phyloP scores from a whole-genome alignment of 2,113 vertebrate genomes.

The Leptosomus discolor region DNA sequence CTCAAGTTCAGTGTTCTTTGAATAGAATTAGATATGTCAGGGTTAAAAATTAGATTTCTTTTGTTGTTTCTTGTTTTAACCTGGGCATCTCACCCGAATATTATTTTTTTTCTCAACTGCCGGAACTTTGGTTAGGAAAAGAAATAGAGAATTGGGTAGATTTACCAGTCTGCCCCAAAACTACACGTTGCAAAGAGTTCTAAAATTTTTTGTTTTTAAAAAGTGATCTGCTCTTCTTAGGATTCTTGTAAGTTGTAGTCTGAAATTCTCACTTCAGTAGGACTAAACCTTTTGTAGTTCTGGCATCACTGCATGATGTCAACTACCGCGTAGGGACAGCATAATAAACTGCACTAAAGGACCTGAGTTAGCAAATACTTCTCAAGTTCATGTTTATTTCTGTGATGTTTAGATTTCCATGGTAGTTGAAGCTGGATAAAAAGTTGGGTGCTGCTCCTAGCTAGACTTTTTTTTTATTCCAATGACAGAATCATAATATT shows the following conservation, averaged over 20 bases:
- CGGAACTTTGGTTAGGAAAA: background rate
- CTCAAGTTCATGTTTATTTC: fast-evolving
- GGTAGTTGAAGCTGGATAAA: background rate
- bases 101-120: background rate
- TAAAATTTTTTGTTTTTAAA: background rate
- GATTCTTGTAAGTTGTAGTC: background rate
- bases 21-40: background rate
- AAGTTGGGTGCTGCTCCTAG: background rate
- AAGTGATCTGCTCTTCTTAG: background rate
- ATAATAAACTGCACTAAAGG: background rate
- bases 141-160: background rate
- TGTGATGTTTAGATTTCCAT: background rate
- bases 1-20: background rate
- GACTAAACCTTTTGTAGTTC: background rate
- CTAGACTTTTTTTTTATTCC: background rate
- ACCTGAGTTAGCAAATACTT: background rate
- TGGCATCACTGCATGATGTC: background rate
- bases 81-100: background rate
- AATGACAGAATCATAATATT: background rate
- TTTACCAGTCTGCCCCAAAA: background rate
- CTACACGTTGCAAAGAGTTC: background rate
- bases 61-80: background rate
- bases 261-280: background rate
- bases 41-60: background rate
- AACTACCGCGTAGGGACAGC: fast-evolving